Percentiles rank a stretch among this genome's conserved stretches.
Evolutionary conservation across 2,113 vertebrate genomes (phyloP).

Genomic region (Marcusenius ussheri): DNA sequence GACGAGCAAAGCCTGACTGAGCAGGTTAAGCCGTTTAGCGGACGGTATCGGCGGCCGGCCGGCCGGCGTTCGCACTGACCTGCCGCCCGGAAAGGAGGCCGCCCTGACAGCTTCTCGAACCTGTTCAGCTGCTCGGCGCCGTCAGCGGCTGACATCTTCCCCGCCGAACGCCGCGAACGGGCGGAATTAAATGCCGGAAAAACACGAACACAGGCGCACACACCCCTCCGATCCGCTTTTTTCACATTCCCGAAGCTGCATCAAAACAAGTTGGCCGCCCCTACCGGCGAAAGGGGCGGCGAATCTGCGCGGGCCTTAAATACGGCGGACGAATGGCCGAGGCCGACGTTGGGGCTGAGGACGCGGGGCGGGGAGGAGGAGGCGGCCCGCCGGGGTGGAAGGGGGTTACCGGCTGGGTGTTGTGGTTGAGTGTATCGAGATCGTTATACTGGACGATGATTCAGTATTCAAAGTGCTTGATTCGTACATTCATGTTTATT

Average conservation of each 20-base stretch:
- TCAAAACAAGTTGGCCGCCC: slow-evolving; percentile 35
- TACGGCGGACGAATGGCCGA: slow-evolving; percentile 48
- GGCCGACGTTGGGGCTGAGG: slow-evolving; percentile 38
- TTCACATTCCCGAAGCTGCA: slow-evolving; percentile 32
- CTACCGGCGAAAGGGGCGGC: slow-evolving; percentile 37
- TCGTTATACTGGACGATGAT: not conserved
- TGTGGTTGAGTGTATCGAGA: not conserved
- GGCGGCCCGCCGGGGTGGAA: not conserved
- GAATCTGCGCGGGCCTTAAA: slow-evolving; percentile 41
- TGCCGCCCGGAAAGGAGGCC: slow-evolving; percentile 65
- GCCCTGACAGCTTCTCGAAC: slow-evolving; percentile 77
- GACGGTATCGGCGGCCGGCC: not conserved
- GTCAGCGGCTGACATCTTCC: slow-evolving; percentile 54
- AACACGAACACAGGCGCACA: slow-evolving; percentile 22
- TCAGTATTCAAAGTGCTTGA: not conserved
- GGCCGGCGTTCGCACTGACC: slow-evolving; percentile 66
- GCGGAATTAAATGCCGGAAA: slow-evolving; percentile 27
- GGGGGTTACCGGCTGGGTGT: not conserved
- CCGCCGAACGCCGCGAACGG: slow-evolving; percentile 32
- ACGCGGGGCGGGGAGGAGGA: not conserved
- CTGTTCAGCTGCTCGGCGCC: slow-evolving; percentile 56
- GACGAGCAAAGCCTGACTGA: not conserved
- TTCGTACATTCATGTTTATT: not conserved
- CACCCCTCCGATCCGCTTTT: slow-evolving; percentile 28
- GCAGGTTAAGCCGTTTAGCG: not conserved